Base-by-base conservation (phyloP, 2,888 invertebrate species). In the Meandrusa payeni region DNA sequence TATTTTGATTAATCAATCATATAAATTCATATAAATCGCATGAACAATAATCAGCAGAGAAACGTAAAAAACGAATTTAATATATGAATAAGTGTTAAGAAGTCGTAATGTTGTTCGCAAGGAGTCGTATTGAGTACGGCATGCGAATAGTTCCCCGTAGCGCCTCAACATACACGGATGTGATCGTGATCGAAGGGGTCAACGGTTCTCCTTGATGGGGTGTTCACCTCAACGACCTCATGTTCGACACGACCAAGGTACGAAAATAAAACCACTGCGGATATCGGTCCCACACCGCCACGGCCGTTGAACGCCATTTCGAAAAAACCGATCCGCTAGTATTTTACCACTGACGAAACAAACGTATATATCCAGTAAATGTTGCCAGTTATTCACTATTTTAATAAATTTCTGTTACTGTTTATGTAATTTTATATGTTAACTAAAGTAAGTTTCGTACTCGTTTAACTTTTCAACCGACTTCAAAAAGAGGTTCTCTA, bases 201-300 rank as follows among this genome's bases (percentile, higher is more conserved):
- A 87, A 85, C 63, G 83, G 66, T 76, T 85, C 72, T 82, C 85
- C 83, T 85, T 85, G 82, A 64, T 57, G 74, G 85, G 76, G 67
- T 85, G 79, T 86, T 86, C 81, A 85, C 79, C 86, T 82, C 73
- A 56, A 51, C 75, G 74, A 80, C 79, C 76, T 80, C 71, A 72
- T 68, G 41, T 11, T 69, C 71, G 63, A 60, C 64, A 56, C 49
- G 36, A 47, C 42, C 46, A 46, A 29, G 42, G 3, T 47, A 50
- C 54, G 45, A 50, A 59, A 57, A 58, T 54, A 55, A 57, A 61
- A 57, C 53, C 41, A 49, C 51, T 47, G 48, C 53, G 51, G 26
- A 37, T 20, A 53, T 54, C 50, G 48, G 49, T 45, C 39, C 41
- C 27, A 42, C 47, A 12, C 2, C 22, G 28, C 13, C n/a, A 23